Evolutionary conservation across 2,113 vertebrate species (phyloP).

Genomic region (Mormoops blainvillei): DNA sequence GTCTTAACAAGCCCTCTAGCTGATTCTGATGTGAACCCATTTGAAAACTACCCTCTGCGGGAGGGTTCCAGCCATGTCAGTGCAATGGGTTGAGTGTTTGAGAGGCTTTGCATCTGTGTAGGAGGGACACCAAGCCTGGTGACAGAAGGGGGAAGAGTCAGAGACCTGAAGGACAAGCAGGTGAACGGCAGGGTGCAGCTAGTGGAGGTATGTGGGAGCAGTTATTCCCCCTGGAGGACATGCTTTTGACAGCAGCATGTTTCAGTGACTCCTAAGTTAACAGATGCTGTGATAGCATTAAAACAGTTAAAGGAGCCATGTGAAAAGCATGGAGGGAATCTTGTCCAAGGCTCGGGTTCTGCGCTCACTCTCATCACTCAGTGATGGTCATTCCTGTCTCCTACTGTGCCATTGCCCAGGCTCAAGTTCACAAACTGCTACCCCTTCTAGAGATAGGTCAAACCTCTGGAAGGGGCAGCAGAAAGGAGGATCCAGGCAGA

Average conservation of each 20-base stretch:
- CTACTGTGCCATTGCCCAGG: not conserved
- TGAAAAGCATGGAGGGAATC: not conserved
- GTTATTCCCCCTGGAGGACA: not conserved
- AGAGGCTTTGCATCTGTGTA: accelerated
- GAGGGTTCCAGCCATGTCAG: not conserved
- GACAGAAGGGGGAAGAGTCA: not conserved
- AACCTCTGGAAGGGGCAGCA: not conserved
- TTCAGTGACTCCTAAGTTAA: not conserved
- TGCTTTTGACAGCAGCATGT: not conserved
- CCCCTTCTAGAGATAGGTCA: not conserved
- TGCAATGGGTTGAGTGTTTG: accelerated
- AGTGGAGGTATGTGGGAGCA: accelerated
- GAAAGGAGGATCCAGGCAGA: not conserved
- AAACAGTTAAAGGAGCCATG: not conserved
- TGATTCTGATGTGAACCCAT: not conserved
- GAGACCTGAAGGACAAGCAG: no score
- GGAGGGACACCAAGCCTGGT: not conserved
- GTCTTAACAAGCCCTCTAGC: no score
- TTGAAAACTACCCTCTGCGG: not conserved
- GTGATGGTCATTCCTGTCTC: accelerated
- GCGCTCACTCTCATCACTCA: no score
- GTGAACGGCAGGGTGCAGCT: not conserved
- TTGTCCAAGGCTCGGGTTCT: not conserved
- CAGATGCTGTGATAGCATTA: not conserved
- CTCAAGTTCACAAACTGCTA: not conserved